Evolutionary conservation across 1,140 invertebrate genomes (phyloP).

Genomic region (Scaptomyza hsui): DNA sequence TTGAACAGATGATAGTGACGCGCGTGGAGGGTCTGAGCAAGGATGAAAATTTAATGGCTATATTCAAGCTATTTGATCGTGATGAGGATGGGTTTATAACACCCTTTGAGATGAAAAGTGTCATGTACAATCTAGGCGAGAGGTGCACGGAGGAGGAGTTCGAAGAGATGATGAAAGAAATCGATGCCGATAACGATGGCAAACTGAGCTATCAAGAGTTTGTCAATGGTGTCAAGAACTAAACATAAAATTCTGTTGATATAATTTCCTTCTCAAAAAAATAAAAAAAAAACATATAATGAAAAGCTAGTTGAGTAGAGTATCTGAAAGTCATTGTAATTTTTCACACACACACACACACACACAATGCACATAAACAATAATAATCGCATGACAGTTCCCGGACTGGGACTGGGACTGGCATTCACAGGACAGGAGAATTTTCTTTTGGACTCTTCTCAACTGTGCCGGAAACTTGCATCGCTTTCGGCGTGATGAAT

Average conservation of each 20-base stretch:
- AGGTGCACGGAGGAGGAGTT: conserved; percentile 42
- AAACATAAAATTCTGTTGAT: neutral
- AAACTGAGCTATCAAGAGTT: conserved; percentile 40
- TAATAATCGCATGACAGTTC: conserved; percentile 54
- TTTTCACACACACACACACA: conserved; percentile 8
- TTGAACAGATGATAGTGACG: conserved; percentile 21
- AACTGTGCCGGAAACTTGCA: conserved; percentile 42
- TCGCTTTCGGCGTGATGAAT: conserved; percentile 63
- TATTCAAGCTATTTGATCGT: conserved; percentile 45
- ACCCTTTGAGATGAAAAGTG: conserved; percentile 4
- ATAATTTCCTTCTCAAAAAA: no score
- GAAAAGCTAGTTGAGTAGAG: neutral
- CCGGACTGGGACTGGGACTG: neutral
- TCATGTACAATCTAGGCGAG: conserved; percentile 36
- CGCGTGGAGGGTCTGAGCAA: neutral
- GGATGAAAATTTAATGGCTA: conserved; percentile 19
- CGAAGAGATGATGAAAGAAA: conserved; percentile 47
- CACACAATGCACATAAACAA: conserved; percentile 51
- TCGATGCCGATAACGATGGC: conserved; percentile 47
- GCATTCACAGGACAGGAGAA: conserved; percentile 6
- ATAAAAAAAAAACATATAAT: no score
- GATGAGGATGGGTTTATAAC: conserved; percentile 37
- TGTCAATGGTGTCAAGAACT: conserved; percentile 16
- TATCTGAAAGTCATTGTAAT: conserved; percentile 3
- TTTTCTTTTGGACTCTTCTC: conserved; percentile 20